A percentile compares a stretch with the other conserved stretches of the same genome.
Evolutionary conservation across 2,888 invertebrate genomes (phyloP).

Genomic region (Melinaea menophilus): DNA sequence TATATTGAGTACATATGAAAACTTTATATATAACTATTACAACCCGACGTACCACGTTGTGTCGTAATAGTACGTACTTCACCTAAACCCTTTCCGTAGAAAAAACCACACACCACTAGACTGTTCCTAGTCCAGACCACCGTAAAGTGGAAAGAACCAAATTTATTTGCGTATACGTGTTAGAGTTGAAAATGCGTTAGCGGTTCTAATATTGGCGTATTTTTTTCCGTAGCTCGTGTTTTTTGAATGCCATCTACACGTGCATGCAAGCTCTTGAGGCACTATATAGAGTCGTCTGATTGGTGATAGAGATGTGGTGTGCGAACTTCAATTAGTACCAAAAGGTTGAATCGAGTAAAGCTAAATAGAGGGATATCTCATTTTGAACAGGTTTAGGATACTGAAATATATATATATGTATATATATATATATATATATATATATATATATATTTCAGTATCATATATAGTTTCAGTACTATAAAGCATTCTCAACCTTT

Average conservation of each 20-base stretch:
- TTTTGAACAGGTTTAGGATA: conserved; percentile 4
- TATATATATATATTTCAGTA: too few relatives aligned
- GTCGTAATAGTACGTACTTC: not conserved
- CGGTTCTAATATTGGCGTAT: conserved; percentile 25
- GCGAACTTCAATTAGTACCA: conserved; percentile 21
- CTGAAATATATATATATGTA: too few relatives aligned
- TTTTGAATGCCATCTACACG: conserved; percentile 33
- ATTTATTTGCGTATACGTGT: conserved; percentile 14
- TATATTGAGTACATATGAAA: too few relatives aligned
- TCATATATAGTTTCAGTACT: too few relatives aligned
- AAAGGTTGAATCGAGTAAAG: conserved; percentile 13
- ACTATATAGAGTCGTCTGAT: conserved; percentile 12
- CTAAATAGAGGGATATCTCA: conserved; percentile 7
- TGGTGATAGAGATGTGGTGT: conserved; percentile 15
- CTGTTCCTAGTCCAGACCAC: conserved; percentile 30
- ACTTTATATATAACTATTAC: not conserved
- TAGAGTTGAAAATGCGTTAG: conserved; percentile 18
- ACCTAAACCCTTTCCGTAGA: not conserved
- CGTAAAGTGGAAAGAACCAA: conserved; percentile 22
- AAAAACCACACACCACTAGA: conserved; percentile 4
- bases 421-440: too few relatives aligned
- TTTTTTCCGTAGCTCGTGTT: conserved; percentile 35
- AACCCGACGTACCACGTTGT: conserved; percentile 22
- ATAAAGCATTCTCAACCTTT: too few relatives aligned
- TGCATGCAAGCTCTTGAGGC: conserved; percentile 29